Percentiles rank a stretch among this genome's conserved stretches.
Conservation (phyloP, 2,797 vertebrate species). For the Gallinago nigripennis region DNA sequence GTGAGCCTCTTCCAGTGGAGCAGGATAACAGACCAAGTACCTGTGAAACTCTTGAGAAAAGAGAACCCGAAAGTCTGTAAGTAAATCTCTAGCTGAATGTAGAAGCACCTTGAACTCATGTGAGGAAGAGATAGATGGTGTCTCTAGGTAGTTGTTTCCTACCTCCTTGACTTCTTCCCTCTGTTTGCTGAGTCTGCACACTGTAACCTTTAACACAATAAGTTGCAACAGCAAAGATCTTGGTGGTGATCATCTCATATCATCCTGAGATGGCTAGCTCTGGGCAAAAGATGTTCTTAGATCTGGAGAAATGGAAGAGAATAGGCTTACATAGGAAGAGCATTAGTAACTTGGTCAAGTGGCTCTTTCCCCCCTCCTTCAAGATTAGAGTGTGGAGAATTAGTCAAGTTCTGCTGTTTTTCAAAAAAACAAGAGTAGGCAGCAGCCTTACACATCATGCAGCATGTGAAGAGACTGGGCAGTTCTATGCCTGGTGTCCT, state of each 20-base stretch:
- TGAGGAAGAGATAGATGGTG: background rate
- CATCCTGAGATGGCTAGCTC: background rate
- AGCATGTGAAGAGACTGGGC: background rate
- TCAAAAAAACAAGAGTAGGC: background rate
- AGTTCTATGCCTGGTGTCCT: background rate
- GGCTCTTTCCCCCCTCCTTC: background rate
- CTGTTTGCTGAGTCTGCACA: rapidly evolving
- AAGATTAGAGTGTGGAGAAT: background rate
- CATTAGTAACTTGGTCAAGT: background rate
- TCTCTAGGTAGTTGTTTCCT: background rate
- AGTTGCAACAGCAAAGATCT: background rate
- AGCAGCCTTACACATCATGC: background rate
- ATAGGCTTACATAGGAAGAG: background rate
- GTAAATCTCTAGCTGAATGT: background rate
- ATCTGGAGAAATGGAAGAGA: background rate
- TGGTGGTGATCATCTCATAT: background rate
- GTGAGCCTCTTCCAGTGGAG: background rate
- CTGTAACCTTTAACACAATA: background rate
- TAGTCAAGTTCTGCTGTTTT: background rate
- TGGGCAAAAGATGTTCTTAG: background rate
- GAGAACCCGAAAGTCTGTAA: slow-evolving; percentile 41
- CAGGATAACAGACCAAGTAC: background rate
- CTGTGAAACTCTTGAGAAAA: background rate
- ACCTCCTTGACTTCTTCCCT: background rate
- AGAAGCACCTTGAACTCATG: background rate